Evolutionary conservation across 2,797 vertebrate species (phyloP), one percentile per base, ranked within the genome.

Genomic region (Anomalospiza imberbis): DNA sequence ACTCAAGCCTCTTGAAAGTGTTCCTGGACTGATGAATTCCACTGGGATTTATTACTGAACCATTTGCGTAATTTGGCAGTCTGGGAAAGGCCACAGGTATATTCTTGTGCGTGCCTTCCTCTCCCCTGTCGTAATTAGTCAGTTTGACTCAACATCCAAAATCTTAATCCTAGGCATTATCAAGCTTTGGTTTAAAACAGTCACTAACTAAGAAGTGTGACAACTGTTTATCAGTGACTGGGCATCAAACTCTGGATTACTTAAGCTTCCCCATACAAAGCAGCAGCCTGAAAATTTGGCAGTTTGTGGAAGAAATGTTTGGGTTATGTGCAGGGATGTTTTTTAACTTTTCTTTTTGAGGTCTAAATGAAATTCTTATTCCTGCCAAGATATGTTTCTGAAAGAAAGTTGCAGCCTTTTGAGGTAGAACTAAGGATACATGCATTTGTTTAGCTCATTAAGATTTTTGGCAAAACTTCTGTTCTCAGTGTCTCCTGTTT

Each of bases 351-450:
- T 10, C 14, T 74, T 92, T 87, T 66, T 85, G 65, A 91, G 89
- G 93, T 84, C 50, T 88, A 42, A 95, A 81, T 55, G 22, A 79
- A 84, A n/a, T 91, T 88, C 20, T 73, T 86, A n/a, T 4, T 66
- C 40, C 60, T 94, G 82, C 83, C 89, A 94, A 91, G 48, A 57
- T 78, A 21, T 0, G 4, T 73, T 93, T n/a, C 82, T 51, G 66
- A 91, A 91, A 87, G 79, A 54, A 90, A 91, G 84, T 50, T 91
- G 70, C 73, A 75, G 40, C 55, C 54, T 91, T 94, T 62, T 44
- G 79, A 85, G 82, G 44, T 75, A 63, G 50, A 86, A 29, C 60
- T 88, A 63, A 82, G 67, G 77, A 58, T 67, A 36, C 13, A 2
- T 55, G n/a, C 14, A 5, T 85, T 91, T 71, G 50, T 45, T 75